Evolutionary conservation across 1,140 invertebrate species (phyloP).

Genomic region (Andrena cerasifolii): DNA sequence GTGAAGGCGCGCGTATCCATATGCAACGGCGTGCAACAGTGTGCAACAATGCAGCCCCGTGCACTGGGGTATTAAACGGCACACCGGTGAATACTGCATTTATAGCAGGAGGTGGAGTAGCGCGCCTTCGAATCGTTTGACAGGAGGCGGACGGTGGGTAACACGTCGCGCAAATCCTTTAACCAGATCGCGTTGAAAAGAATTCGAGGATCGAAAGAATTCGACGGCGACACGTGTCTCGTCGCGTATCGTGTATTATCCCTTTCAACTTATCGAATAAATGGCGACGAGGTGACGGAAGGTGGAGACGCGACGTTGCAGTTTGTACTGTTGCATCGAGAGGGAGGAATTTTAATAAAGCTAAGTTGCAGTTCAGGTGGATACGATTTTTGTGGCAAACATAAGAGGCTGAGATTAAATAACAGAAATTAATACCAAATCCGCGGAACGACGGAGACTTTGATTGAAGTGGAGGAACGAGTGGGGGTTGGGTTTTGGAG

Average conservation of each 20-base stretch:
- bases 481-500: neutral
- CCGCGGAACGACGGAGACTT: neutral
- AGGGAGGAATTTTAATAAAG: too few relatives aligned
- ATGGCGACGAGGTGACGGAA: neutral
- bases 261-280: neutral
- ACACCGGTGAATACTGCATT: constrained; percentile 32
- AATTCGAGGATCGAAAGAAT: constrained; percentile 19
- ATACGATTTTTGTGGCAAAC: neutral
- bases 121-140: constrained; percentile 12
- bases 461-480: neutral
- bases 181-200: neutral
- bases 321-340: too few relatives aligned
- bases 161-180: constrained; percentile 18
- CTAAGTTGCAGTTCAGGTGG: neutral
- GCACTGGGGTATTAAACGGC: constrained; percentile 30
- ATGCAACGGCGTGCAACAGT: constrained; percentile 44
- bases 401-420: neutral
- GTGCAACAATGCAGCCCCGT: neutral
- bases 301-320: neutral
- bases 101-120: constrained; percentile 32
- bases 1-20: constrained; percentile 34
- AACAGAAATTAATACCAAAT: constrained; percentile 6
- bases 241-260: constrained; percentile 4
- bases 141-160: constrained; percentile 23
- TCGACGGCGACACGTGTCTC: neutral